Evolutionary conservation across 2,888 invertebrate genomes (phyloP).

Genomic region (Hyalella azteca): DNA sequence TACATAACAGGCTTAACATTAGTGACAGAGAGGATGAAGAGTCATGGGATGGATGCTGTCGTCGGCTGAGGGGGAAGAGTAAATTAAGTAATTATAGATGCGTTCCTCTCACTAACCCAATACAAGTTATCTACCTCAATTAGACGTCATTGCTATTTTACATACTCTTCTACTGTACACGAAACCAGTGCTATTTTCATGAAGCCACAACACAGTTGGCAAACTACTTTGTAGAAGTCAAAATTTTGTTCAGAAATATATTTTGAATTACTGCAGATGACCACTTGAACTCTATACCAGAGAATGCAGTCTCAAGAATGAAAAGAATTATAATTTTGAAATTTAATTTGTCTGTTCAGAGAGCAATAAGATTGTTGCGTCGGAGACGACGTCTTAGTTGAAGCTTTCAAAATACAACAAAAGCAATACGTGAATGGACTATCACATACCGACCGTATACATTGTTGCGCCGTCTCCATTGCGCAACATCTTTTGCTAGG

Average conservation of each 20-base stretch:
- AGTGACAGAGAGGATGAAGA: slow-evolving; percentile 20
- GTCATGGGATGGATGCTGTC: slow-evolving; percentile 26
- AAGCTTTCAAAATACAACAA: slow-evolving; percentile 41
- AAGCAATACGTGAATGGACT: slow-evolving; percentile 58
- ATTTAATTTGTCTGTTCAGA: slow-evolving; percentile 10
- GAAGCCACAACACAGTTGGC: too few species aligned
- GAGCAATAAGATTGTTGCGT: slow-evolving; percentile 38
- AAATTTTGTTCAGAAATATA: too few species aligned
- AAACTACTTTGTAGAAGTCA: too few species aligned
- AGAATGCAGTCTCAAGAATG: too few species aligned
- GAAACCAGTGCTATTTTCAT: background rate
- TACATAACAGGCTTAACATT: slow-evolving; percentile 33
- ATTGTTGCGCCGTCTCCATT: slow-evolving; percentile 50
- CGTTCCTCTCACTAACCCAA: background rate
- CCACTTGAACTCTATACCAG: too few species aligned
- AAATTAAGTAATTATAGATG: background rate
- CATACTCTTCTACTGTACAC: background rate
- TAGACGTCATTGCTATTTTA: background rate
- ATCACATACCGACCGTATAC: slow-evolving; percentile 59
- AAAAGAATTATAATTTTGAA: background rate
- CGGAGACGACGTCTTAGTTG: slow-evolving; percentile 29
- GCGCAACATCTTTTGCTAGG: slow-evolving; percentile 15
- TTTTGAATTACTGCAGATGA: too few species aligned
- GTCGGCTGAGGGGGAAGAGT: slow-evolving; percentile 36
- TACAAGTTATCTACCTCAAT: background rate